A percentile compares a stretch with the other conserved stretches of the same genome.
Evolutionary conservation across 2,888 invertebrate genomes (phyloP).

Genomic region (Drosophila falleni): DNA sequence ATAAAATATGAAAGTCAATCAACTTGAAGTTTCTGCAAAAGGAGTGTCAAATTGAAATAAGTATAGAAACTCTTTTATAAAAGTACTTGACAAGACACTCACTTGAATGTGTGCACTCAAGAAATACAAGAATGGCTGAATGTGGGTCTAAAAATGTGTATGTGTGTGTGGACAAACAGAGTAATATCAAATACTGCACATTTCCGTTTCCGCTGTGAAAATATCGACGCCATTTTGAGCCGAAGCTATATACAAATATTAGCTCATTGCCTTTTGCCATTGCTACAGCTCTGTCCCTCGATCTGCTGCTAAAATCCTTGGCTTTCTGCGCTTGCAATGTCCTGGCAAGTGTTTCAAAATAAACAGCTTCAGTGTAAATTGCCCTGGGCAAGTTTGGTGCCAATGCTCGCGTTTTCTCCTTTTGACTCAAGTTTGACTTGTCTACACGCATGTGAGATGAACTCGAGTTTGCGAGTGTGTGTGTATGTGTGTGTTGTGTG

Average conservation of each 20-base stretch:
- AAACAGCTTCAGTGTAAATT: slow-evolving; percentile 81
- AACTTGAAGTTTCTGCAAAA: background rate
- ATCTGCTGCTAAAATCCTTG: background rate
- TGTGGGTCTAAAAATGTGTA: background rate
- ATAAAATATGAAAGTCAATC: slow-evolving; percentile 1
- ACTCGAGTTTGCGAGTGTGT: slow-evolving; percentile 14
- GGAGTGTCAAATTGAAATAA: background rate
- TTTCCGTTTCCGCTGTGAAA: slow-evolving; percentile 68
- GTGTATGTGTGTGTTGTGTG: slow-evolving; percentile 15
- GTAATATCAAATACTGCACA: slow-evolving; percentile 77
- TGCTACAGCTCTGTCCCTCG: background rate
- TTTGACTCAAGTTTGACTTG: slow-evolving; percentile 65
- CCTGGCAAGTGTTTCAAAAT: slow-evolving; percentile 79
- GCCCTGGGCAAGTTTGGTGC: slow-evolving; percentile 66
- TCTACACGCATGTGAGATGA: slow-evolving; percentile 41
- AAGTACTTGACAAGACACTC: slow-evolving; percentile 24
- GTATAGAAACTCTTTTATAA: background rate
- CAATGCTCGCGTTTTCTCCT: slow-evolving; percentile 41
- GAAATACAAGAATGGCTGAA: slow-evolving; percentile 13
- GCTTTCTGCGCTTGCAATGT: slow-evolving; percentile 45
- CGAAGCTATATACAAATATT: slow-evolving; percentile 52
- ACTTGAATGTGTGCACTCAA: slow-evolving; percentile 26
- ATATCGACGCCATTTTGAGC: slow-evolving; percentile 54
- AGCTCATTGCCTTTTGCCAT: slow-evolving; percentile 39
- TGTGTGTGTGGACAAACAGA: slow-evolving; percentile 27